Conservation (phyloP, 2,797 vertebrate species). For the Aplochiton taeniatus region DNA sequence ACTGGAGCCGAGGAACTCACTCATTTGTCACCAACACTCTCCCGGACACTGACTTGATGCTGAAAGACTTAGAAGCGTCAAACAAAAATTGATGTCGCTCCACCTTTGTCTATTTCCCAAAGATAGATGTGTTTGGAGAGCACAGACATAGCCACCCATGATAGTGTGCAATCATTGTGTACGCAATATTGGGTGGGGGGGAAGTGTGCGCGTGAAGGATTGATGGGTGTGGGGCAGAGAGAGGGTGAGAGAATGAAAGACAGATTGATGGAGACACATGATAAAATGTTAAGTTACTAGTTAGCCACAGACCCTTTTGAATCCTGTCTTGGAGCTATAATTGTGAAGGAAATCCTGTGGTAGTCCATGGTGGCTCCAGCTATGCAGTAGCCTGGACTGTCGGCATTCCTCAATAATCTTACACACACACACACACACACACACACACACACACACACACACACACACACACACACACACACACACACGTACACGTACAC, state of each 20-base stretch:
- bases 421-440: too few species aligned
- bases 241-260: not conserved
- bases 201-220: not conserved
- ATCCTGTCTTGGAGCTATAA: conserved; percentile 51
- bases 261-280: not conserved
- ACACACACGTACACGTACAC: conserved; percentile 34
- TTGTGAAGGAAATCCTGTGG: conserved; percentile 52
- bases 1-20: conserved; percentile 15
- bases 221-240: not conserved
- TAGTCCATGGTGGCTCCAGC: conserved; percentile 34
- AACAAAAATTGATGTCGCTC: conserved; percentile 31
- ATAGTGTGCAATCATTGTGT: conserved; percentile 20
- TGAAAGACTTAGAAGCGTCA: conserved; percentile 30
- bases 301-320: conserved; percentile 18
- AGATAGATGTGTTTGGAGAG: conserved; percentile 16
- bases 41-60: conserved; percentile 22
- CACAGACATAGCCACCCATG: conserved; percentile 21
- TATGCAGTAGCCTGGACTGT: conserved; percentile 46
- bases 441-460: too few species aligned
- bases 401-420: conserved; percentile 63
- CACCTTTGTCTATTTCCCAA: conserved; percentile 25
- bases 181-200: not conserved
- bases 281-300: not conserved
- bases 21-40: conserved; percentile 26
- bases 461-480: conserved; percentile 45